Evolutionary conservation across 2,113 vertebrate genomes (phyloP), one percentile per base, ranked within the genome.

Genomic region (Leucopsar rothschildi): DNA sequence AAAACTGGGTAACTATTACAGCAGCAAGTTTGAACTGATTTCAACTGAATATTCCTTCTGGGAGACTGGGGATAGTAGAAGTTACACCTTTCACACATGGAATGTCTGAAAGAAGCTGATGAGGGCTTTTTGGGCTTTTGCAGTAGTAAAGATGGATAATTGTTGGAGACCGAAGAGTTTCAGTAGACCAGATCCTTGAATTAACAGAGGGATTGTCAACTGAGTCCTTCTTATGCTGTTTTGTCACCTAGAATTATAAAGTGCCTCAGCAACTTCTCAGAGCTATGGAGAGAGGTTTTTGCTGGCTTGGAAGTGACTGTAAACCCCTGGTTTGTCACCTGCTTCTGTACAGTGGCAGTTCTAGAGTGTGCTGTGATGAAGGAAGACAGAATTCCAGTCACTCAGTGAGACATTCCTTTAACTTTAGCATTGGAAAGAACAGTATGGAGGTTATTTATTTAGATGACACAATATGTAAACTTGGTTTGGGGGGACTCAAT

Each of bases 51-150:
- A 6, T 29, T 65, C 42, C 10, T 44, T 86, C 42, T 12, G 5
- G 6, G 40, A 10, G 12, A 21, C 8, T 33, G 21, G 19, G 8
- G 15, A 27, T 55, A 37, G 37, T 42, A 45, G 55, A 63, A 0
- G 2, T 59, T 77, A 33, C 1, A n/a, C 11, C 19, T 90, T 53
- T 75, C 53, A 25, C 0, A 1, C 1, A 3, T 59, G 22, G 23
- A 68, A 21, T 50, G 42, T 60, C 59, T 69, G 44, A 65, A 88
- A 69, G 60, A 50, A 90, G 6, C 19, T 69, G 44, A 4, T 40
- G 25, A 64, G 33, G 11, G 5, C 37, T 28, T 69, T 5, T 11
- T 40, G 49, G 35, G 33, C 14, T 69, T 55, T 60, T 31, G 25
- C 23, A 42, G 25, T 39, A 28, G 5, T 44, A 21, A 56, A 71